phyloP scores from a whole-genome alignment of 2,797 vertebrate genomes.

The Hypotaenidia okinawae region DNA sequence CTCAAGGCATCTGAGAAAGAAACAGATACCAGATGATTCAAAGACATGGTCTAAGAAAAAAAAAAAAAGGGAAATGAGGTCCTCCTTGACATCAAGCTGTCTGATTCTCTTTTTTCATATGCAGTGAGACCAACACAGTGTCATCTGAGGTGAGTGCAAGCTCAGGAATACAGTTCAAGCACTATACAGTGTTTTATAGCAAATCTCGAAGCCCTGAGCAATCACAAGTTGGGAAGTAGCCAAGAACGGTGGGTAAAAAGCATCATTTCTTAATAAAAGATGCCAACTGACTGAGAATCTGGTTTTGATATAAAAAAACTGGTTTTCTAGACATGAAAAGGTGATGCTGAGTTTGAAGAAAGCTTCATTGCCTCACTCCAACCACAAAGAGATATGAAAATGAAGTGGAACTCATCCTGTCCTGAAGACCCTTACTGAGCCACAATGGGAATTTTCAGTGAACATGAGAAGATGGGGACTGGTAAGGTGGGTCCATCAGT shows the following conservation, averaged over 20 bases:
- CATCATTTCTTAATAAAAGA: neutral
- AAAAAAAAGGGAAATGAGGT: neutral
- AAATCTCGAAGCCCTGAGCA: neutral
- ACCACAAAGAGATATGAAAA: neutral
- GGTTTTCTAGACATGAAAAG: neutral
- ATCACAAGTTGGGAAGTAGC: neutral
- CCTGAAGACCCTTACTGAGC: neutral
- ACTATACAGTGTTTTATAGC: neutral
- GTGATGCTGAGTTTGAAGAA: neutral
- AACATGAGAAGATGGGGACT: neutral
- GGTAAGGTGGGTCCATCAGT: neutral
- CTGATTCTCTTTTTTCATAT: neutral
- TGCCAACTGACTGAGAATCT: neutral
- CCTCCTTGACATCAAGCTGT: neutral
- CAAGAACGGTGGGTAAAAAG: neutral
- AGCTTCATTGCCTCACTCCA: neutral
- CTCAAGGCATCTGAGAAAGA: neutral
- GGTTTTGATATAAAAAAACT: neutral
- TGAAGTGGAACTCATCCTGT: neutral
- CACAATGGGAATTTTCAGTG: neutral
- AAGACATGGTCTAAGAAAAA: neutral
- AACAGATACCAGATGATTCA: neutral
- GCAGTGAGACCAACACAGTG: neutral
- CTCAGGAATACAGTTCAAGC: neutral
- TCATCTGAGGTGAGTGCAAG: neutral